These are phyloP conservation scores for Desmophyllum pertusum DNA, from an alignment of 92 coral and sea anemone species.

Conservation along the genomic window DNA sequence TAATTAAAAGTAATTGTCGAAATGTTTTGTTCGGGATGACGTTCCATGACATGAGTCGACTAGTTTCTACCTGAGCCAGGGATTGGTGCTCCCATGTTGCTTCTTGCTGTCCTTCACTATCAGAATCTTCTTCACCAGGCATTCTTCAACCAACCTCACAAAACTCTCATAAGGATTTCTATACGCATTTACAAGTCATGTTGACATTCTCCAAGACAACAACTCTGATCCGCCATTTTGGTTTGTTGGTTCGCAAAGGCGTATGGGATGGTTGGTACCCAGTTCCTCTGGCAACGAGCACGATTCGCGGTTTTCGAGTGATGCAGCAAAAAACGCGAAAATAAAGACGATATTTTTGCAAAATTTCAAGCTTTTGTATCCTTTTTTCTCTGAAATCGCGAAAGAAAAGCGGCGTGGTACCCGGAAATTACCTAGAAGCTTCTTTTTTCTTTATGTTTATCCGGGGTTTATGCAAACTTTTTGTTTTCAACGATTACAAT, in stretches of 20 bases:
- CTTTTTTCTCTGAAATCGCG: too few species aligned
- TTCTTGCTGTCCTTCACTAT: conserved; percentile 41
- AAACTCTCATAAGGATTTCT: conserved; percentile 25
- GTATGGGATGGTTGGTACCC: conserved; percentile 8
- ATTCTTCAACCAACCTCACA: conserved; percentile 14
- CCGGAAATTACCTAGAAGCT: conserved; percentile 4
- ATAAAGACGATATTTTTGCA: too few species aligned
- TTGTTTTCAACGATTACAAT: neutral
- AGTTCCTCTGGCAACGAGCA: neutral
- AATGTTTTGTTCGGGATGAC: neutral
- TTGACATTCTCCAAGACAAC: conserved; percentile 54
- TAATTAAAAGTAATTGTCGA: neutral
- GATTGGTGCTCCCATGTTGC: conserved; percentile 98
- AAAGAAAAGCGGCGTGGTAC: too few species aligned
- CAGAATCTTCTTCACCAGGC: conserved; percentile 41
- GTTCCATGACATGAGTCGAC: neutral
- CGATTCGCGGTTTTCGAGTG: too few species aligned
- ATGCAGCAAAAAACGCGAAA: neutral
- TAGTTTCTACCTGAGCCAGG: conserved; percentile 75
- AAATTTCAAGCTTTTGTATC: too few species aligned
- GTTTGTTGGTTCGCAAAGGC: conserved; percentile 25
- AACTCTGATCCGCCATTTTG: conserved; percentile 73
- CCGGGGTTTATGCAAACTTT: conserved; percentile 31
- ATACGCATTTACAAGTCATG: neutral
- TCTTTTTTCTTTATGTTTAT: neutral